Percentiles rank a stretch among this genome's conserved stretches.
Evolutionary conservation across 2,888 invertebrate species (phyloP).

Genomic region (Aphidius colemani): DNA sequence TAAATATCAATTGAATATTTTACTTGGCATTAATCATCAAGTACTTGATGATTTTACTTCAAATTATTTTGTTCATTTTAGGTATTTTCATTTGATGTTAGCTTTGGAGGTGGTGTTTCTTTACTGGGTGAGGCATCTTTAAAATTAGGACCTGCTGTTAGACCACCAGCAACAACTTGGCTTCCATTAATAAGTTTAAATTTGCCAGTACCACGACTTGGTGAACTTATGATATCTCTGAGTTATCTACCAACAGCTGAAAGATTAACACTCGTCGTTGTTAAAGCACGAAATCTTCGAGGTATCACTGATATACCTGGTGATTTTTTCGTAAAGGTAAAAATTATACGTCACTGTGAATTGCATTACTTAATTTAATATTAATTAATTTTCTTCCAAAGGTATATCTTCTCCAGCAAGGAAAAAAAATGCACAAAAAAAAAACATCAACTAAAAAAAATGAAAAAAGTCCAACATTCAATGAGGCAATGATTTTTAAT

Average conservation of each 20-base stretch:
- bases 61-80: constrained; percentile 25
- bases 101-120: constrained; percentile 42
- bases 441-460: constrained; percentile 77
- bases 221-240: constrained; percentile 81
- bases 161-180: constrained; percentile 78
- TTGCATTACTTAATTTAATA: not conserved
- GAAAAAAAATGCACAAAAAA: constrained; percentile 81
- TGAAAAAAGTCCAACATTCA: constrained; percentile 78
- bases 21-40: too few species aligned
- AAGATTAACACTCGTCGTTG: constrained; percentile 75
- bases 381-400: constrained; percentile 20
- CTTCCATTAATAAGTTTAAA: constrained; percentile 74
- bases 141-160: constrained; percentile 55
- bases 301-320: constrained; percentile 65
- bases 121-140: constrained; percentile 53
- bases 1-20: too few species aligned
- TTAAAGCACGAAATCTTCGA: constrained; percentile 76
- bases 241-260: constrained; percentile 84
- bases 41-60: too few species aligned
- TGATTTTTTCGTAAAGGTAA: constrained; percentile 79
- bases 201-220: constrained; percentile 65
- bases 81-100: constrained; percentile 51
- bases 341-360: not conserved
- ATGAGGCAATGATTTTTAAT: constrained; percentile 84
- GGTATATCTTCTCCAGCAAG: constrained; percentile 80